Evolutionary conservation across 1,140 invertebrate species (phyloP).

Genomic region (Drosophila oshimai): DNA sequence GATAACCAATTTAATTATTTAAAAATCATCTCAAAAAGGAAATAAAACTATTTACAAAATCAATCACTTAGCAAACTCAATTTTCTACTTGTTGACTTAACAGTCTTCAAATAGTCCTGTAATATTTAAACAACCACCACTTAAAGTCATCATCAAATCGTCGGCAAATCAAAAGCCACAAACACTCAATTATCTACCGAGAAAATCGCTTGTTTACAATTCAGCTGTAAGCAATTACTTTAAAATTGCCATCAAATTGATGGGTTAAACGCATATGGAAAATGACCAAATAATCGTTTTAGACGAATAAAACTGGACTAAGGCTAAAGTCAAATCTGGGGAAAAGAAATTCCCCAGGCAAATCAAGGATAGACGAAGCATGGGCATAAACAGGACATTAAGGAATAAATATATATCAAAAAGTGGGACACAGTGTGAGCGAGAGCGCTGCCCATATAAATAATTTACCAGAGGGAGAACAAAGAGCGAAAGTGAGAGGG

Average conservation of each 20-base stretch:
- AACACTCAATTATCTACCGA: slow-evolving; percentile 20
- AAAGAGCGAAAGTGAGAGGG: neutral
- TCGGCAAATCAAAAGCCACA: slow-evolving; percentile 13
- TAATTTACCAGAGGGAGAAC: slow-evolving; percentile 44
- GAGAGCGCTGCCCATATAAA: slow-evolving; percentile 36
- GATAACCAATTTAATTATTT: no score
- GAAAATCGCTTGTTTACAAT: slow-evolving; percentile 57
- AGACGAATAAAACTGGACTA: slow-evolving; percentile 42
- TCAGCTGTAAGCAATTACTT: slow-evolving; percentile 60
- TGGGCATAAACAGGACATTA: slow-evolving; percentile 76
- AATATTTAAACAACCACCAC: slow-evolving; percentile 20
- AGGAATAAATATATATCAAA: slow-evolving; percentile 66
- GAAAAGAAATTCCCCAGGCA: slow-evolving; percentile 39
- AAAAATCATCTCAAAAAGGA: neutral
- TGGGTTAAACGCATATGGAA: slow-evolving; percentile 49
- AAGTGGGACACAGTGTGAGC: slow-evolving; percentile 35
- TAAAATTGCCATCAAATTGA: slow-evolving; percentile 38
- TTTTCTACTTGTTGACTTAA: slow-evolving; percentile 10
- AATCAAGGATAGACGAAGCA: slow-evolving; percentile 24
- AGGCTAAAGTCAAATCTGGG: slow-evolving; percentile 11
- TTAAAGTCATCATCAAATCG: slow-evolving; percentile 4
- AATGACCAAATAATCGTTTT: slow-evolving; percentile 73
- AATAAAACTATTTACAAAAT: neutral
- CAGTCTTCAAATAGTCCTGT: slow-evolving; percentile 1
- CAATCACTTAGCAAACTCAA: neutral